These are phyloP conservation scores for Merodon equestris DNA, from an alignment of 2,888 invertebrate species.

Conservation along the genomic window DNA sequence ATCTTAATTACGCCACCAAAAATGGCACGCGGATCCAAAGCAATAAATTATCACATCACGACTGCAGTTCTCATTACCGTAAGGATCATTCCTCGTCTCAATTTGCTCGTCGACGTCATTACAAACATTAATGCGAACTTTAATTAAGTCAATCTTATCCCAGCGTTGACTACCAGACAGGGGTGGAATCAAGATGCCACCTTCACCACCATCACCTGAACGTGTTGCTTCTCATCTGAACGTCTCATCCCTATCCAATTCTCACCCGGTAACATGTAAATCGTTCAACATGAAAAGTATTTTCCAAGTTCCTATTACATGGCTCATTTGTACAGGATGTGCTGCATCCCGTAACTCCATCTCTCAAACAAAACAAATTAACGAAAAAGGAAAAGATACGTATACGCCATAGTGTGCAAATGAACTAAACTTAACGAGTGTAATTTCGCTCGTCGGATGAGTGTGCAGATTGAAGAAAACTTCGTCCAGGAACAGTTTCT, in stretches of 20 bases:
- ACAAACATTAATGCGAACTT: constrained; percentile 64
- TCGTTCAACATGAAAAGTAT: constrained; percentile 33
- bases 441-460: constrained; percentile 17
- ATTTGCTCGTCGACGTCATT: constrained; percentile 44
- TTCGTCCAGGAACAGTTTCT: constrained; percentile 19
- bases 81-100: no score
- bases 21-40: constrained; percentile 11
- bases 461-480: constrained; percentile 14
- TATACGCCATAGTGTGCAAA: constrained; percentile 47
- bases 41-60: constrained; percentile 43
- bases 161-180: constrained; percentile 26
- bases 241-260: constrained; percentile 27
- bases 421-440: constrained; percentile 54
- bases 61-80: constrained; percentile 23
- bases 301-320: constrained; percentile 46
- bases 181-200: neutral
- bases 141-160: constrained; percentile 68
- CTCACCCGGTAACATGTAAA: constrained; percentile 43
- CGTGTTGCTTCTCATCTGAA: constrained; percentile 43
- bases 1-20: no score
- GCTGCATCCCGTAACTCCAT: constrained; percentile 1
- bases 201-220: constrained; percentile 14
- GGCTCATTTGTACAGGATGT: constrained; percentile 63
- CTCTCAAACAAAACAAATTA: neutral
- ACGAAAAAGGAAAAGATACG: no score